Base-by-base conservation (phyloP, 2,113 vertebrate genomes). In the Pyrgilauda ruficollis region DNA sequence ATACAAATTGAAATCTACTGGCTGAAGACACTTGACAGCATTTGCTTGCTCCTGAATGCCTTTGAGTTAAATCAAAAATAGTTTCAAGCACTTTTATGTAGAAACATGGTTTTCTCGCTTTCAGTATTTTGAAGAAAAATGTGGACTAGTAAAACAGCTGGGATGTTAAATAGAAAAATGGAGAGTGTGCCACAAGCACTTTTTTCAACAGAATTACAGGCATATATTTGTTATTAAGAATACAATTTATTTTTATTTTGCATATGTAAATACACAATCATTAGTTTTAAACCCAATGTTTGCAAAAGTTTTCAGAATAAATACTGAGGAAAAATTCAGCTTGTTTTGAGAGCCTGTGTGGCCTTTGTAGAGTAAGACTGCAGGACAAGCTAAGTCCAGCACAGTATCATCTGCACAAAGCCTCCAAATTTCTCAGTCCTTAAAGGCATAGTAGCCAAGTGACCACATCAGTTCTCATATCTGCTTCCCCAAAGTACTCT, bases 1-100 rank as follows among this genome's bases (percentile, higher is more conserved):
- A 93, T 84, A 91, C 84, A 97, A 97, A 94, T 95, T 96, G 76
- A 97, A 96, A 93, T 94, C 87, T 91, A 96, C 89, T 93, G 81
- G 86, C 95, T 87, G 86, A 93, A 92, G 69, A 93, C 52, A 76
- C 61, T 96, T 95, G 78, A 93, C 72, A 13, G 61, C 27, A 82
- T 92, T 92, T 92, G 30, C 91, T 80, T 91, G 73, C 89, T 94
- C 84, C 84, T 70, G 63, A 92, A 94, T 82, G 76, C 79, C 59
- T 90, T 35, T 53, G 66, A 96, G 50, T 93, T 97, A 93, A 96
- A 97, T 85, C 43, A 95, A 96, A 77, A 94, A 72, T 88, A 78
- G 76, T 95, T 87, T 90, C 93, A 89, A 75, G 24, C 63, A 44
- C 87, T 84, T 90, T 81, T 82, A 80, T 69, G 59, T 28, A 97